Conservation (phyloP, 2,888 invertebrate genomes). For the Orthosia incerta region DNA sequence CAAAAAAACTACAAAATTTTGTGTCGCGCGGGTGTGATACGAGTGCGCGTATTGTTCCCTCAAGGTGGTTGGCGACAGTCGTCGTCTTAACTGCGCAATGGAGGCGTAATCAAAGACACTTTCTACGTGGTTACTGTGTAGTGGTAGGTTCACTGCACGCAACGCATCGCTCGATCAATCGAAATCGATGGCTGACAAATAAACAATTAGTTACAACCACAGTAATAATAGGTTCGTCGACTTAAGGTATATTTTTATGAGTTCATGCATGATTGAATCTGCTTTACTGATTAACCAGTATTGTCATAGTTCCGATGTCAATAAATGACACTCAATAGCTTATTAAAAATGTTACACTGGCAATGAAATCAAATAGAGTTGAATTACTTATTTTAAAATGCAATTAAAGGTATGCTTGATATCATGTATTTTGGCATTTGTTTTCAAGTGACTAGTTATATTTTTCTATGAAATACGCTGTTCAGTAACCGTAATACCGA, state of each 20-base stretch:
- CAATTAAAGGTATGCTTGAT: neutral
- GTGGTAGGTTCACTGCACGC: constrained; percentile 40
- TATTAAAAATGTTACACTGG: neutral
- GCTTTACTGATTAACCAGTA: neutral
- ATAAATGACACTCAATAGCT: neutral
- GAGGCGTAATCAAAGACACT: constrained; percentile 45
- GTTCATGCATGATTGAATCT: neutral
- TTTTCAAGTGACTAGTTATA: no score
- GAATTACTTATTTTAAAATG: neutral
- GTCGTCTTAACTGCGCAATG: neutral
- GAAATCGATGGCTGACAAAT: constrained; percentile 9
- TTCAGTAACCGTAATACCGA: no score
- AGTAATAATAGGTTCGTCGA: neutral
- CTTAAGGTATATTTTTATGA: neutral
- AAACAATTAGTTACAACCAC: constrained; percentile 6
- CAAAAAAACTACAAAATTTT: no score
- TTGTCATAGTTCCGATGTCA: neutral
- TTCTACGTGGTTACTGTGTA: constrained; percentile 38
- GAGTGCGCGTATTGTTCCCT: no score
- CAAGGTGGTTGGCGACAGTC: no score
- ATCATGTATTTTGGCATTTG: no score
- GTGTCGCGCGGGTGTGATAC: no score
- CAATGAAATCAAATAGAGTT: neutral
- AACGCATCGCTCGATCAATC: constrained; percentile 27
- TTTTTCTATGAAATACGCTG: no score